Conservation (phyloP, 2,797 vertebrate species). For the Halcyon chelicuti region DNA sequence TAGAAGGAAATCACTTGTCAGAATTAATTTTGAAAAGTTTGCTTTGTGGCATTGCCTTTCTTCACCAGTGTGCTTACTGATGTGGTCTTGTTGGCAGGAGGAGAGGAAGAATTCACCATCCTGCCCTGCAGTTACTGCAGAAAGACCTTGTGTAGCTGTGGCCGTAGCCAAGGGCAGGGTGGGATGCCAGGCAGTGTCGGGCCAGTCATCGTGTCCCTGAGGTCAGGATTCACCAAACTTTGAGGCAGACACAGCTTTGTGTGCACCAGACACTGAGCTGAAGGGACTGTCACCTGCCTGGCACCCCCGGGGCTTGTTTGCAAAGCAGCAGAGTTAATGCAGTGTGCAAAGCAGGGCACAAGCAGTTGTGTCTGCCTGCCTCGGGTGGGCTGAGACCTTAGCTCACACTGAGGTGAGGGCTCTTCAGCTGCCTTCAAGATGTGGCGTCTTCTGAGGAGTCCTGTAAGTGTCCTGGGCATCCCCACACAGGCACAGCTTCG, state of each 20-base stretch:
- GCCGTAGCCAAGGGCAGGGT: background rate
- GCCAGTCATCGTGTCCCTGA: background rate
- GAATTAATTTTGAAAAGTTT: background rate
- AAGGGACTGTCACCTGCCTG: background rate
- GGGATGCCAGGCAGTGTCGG: background rate
- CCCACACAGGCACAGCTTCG: rapidly evolving
- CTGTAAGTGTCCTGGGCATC: background rate
- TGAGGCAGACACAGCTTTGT: background rate
- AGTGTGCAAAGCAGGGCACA: too few relatives aligned
- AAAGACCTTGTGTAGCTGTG: background rate
- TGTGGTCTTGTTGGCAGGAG: background rate
- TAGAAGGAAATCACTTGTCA: background rate
- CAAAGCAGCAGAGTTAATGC: background rate
- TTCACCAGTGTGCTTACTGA: background rate
- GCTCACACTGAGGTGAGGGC: background rate
- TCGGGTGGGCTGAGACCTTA: background rate
- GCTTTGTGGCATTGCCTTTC: background rate
- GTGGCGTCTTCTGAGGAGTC: background rate
- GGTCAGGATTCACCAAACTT: background rate
- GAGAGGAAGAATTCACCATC: background rate
- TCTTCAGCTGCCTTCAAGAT: background rate
- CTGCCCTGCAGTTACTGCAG: background rate
- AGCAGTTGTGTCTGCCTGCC: background rate
- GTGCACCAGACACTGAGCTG: background rate
- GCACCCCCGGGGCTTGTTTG: background rate